phyloP scores from a whole-genome alignment of 2,113 vertebrate species.

The Prinia subflava region DNA sequence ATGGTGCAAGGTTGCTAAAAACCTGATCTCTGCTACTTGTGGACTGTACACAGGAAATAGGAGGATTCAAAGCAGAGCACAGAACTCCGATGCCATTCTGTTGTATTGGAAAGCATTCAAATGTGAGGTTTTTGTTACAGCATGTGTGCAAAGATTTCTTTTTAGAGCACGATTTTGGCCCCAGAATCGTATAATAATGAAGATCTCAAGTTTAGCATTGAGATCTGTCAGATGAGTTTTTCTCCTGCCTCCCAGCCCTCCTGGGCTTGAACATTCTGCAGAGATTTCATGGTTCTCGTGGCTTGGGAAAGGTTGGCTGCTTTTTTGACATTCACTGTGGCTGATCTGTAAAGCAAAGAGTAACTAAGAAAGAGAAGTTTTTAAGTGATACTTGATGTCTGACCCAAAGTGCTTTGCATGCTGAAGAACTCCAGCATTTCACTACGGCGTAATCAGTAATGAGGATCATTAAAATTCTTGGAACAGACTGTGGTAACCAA shows the following conservation, averaged over 20 bases:
- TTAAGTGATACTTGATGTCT: background rate
- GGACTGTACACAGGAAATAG: background rate
- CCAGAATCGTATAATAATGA: background rate
- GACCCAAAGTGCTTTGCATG: background rate
- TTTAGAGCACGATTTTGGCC: background rate
- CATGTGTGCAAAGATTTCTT: background rate
- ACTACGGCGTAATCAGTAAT: background rate
- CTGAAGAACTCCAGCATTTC: background rate
- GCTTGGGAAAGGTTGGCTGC: background rate
- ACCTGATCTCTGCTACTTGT: background rate
- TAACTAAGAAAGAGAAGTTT: background rate
- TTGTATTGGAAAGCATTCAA: background rate
- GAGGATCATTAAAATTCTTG: conserved; percentile 1
- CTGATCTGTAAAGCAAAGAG: background rate
- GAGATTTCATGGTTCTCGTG: background rate
- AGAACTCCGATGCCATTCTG: background rate
- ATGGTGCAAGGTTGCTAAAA: background rate
- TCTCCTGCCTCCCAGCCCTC: background rate
- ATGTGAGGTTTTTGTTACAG: background rate
- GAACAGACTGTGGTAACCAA: background rate
- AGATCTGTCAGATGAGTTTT: background rate
- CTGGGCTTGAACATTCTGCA: background rate
- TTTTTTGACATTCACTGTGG: background rate
- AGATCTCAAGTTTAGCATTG: background rate
- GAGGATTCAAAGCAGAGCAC: background rate